phyloP scores from a whole-genome alignment of 1,140 invertebrate species.

The Prorops nasuta region DNA sequence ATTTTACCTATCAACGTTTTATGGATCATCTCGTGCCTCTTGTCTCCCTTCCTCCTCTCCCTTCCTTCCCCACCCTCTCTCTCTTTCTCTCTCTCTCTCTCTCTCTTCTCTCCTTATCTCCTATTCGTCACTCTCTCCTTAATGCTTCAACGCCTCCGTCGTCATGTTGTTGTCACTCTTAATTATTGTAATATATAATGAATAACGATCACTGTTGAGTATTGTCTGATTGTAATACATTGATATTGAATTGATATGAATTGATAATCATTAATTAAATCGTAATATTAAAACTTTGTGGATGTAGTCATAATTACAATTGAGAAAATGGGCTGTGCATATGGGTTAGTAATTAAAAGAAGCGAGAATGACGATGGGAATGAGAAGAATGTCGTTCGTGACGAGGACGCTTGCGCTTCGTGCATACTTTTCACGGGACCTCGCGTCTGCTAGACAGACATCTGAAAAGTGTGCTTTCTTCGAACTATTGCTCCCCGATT shows the following conservation, averaged over 20 bases:
- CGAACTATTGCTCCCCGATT: no score
- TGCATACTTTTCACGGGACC: not conserved
- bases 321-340: conserved; percentile 15
- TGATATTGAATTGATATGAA: conserved; percentile 58
- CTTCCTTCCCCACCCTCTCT: conserved; percentile 2
- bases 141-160: conserved; percentile 57
- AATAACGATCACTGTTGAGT: conserved; percentile 59
- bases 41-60: conserved; percentile 13
- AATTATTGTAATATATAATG: conserved; percentile 59
- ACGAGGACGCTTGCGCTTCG: not conserved
- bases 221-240: conserved; percentile 60
- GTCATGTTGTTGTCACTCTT: conserved; percentile 59
- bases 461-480: no score
- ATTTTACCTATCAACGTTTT: conserved; percentile 19
- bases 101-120: conserved; percentile 1
- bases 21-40: conserved; percentile 10
- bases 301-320: conserved; percentile 52
- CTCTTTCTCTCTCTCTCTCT: conserved; percentile 14
- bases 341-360: conserved; percentile 18
- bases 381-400: not conserved
- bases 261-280: conserved; percentile 59
- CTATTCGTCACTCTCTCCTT: conserved; percentile 16
- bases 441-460: no score
- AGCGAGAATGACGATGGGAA: not conserved
- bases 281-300: conserved; percentile 38